These are phyloP conservation scores for Tillus elongatus DNA, from an alignment of 2,888 invertebrate genomes.

Conservation along the genomic window DNA sequence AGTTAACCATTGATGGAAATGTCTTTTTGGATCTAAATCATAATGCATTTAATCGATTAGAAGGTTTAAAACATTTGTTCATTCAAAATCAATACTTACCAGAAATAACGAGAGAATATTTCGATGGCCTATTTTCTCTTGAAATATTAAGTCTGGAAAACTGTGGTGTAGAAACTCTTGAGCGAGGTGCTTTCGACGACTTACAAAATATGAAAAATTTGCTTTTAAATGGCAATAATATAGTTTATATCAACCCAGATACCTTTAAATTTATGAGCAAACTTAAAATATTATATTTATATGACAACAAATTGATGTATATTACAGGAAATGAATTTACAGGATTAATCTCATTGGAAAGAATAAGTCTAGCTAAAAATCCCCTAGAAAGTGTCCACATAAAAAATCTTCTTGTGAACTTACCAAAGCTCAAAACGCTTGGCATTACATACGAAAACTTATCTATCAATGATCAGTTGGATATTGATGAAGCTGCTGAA, in stretches of 20 bases:
- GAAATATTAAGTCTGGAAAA: neutral
- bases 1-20: constrained; percentile 1
- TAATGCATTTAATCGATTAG: neutral
- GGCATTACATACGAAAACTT: neutral
- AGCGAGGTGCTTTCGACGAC: neutral
- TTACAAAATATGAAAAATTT: neutral
- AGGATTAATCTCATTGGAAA: neutral
- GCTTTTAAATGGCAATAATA: constrained; percentile 1
- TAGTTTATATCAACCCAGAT: neutral
- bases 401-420: neutral
- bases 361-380: neutral
- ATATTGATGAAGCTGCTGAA: neutral
- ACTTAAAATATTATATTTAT: neutral
- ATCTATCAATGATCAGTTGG: neutral
- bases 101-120: neutral
- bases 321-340: neutral
- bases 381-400: neutral
- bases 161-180: neutral
- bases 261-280: neutral
- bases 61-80: neutral
- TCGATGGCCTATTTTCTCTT: neutral
- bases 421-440: neutral
- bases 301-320: neutral
- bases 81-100: neutral
- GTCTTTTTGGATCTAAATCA: neutral